Evolutionary conservation across 2,888 invertebrate genomes (phyloP).

Genomic region (Ochlodes sylvanus): DNA sequence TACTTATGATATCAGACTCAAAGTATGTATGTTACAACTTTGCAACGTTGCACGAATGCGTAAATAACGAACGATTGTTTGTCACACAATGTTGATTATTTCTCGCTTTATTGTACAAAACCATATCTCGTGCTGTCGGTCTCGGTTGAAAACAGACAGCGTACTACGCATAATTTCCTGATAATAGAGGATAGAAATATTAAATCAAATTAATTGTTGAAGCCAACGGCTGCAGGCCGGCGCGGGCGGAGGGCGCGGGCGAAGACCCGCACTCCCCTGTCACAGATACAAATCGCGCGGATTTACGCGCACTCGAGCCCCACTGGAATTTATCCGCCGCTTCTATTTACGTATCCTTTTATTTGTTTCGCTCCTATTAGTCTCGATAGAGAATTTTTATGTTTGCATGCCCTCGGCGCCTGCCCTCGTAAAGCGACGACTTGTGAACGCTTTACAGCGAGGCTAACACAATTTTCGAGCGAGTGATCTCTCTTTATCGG

Average conservation of each 20-base stretch:
- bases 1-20: background rate
- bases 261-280: slow-evolving; percentile 71
- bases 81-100: too few relatives aligned
- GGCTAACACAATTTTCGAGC: slow-evolving; percentile 79
- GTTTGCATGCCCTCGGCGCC: slow-evolving; percentile 77
- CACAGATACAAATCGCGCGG: slow-evolving; percentile 85
- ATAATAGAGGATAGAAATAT: slow-evolving; percentile 22
- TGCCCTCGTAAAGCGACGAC: slow-evolving; percentile 82
- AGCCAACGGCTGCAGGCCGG: slow-evolving; percentile 44
- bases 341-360: slow-evolving; percentile 85
- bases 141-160: too few relatives aligned
- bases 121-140: too few relatives aligned
- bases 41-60: too few relatives aligned
- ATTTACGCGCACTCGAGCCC: slow-evolving; percentile 84
- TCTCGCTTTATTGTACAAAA: too few relatives aligned
- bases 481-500: slow-evolving; percentile 77
- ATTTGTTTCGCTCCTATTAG: slow-evolving; percentile 84
- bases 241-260: slow-evolving; percentile 46
- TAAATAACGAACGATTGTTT: too few relatives aligned
- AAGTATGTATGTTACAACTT: background rate
- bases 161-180: background rate
- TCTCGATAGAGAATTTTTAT: slow-evolving; percentile 85
- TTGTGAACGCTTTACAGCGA: slow-evolving; percentile 78
- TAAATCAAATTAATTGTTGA: slow-evolving; percentile 75
- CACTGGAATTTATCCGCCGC: slow-evolving; percentile 82